phyloP scores from a whole-genome alignment of 1,140 invertebrate genomes.

The Neuroterus valhalla region DNA sequence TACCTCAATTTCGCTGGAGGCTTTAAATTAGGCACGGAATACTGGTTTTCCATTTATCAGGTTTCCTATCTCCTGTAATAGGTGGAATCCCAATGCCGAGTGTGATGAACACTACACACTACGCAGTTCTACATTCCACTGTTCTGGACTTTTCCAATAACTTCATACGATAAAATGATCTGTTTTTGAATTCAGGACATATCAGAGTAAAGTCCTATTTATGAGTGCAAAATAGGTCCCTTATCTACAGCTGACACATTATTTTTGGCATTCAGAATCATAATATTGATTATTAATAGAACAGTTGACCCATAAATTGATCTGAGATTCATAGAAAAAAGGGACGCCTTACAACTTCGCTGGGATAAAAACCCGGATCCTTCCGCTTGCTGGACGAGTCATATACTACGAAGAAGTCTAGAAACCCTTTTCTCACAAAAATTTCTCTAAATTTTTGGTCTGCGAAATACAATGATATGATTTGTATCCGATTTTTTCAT shows the following conservation, averaged over 20 bases:
- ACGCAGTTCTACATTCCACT: background rate
- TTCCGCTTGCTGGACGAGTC: too few species aligned
- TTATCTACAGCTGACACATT: background rate
- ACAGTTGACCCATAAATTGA: too few species aligned
- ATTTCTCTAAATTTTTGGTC: too few species aligned
- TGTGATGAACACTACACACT: background rate
- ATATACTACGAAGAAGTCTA: too few species aligned
- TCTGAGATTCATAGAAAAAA: too few species aligned
- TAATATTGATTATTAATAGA: background rate
- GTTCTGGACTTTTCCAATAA: background rate
- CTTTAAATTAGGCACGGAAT: conserved; percentile 3
- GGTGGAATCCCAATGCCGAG: background rate
- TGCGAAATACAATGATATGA: too few species aligned
- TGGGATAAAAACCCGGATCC: too few species aligned
- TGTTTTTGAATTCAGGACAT: background rate
- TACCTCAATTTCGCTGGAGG: background rate
- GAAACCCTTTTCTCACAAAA: too few species aligned
- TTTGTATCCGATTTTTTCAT: too few species aligned
- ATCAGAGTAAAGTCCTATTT: background rate
- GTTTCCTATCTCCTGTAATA: background rate
- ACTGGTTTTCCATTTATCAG: conserved; percentile 14
- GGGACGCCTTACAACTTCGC: too few species aligned
- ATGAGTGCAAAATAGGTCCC: background rate
- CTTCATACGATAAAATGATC: background rate
- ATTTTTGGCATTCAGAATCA: background rate